phyloP scores from a whole-genome alignment of 2,113 vertebrate species.

The Acrocephalus arundinaceus region DNA sequence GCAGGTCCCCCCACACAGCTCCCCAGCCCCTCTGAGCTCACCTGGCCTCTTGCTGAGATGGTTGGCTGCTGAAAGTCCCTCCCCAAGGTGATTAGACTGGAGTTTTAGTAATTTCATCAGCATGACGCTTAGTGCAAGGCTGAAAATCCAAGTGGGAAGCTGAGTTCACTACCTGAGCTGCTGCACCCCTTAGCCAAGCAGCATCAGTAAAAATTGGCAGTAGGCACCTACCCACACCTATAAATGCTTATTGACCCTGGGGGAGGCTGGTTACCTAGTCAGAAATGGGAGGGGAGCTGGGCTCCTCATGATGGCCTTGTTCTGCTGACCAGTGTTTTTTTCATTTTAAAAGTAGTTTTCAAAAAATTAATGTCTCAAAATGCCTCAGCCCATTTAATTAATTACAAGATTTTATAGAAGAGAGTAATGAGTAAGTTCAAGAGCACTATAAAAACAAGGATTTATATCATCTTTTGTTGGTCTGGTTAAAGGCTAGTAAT shows the following conservation, averaged over 20 bases:
- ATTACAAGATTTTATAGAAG: conserved; percentile 52
- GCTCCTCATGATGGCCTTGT: background rate
- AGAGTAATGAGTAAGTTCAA: conserved; percentile 50
- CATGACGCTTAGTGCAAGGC: background rate
- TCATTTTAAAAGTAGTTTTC: background rate
- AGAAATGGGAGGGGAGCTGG: background rate
- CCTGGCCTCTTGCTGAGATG: fast-evolving
- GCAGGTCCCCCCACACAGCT: background rate
- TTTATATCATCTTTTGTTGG: conserved; percentile 57
- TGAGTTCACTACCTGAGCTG: background rate
- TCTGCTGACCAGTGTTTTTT: background rate
- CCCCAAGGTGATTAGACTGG: background rate
- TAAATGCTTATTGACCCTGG: background rate
- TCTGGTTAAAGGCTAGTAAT: conserved; percentile 58
- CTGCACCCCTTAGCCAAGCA: background rate
- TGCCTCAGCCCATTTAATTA: conserved; percentile 44
- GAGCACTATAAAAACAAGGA: conserved; percentile 55
- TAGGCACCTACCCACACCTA: background rate
- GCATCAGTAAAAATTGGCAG: background rate
- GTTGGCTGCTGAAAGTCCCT: background rate
- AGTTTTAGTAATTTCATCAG: background rate
- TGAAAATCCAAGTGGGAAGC: background rate
- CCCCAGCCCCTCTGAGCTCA: background rate
- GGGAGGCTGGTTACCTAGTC: background rate
- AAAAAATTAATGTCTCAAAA: conserved; percentile 27